Percentiles rank a stretch among this genome's conserved stretches.
Evolutionary conservation across 2,888 invertebrate genomes (phyloP).

Genomic region (Cheilosia urbana): DNA sequence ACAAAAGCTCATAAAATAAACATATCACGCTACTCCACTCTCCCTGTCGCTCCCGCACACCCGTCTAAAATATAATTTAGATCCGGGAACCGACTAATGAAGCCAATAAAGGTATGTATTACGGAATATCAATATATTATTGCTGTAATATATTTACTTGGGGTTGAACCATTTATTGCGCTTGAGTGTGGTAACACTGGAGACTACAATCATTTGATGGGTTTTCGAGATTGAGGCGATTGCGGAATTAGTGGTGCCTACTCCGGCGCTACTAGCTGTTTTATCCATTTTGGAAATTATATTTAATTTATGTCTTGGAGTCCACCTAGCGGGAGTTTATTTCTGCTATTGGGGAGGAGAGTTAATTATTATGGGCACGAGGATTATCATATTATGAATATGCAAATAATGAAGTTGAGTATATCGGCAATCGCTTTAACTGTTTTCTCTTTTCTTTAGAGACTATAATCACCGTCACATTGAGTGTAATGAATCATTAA

Average conservation of each 20-base stretch:
- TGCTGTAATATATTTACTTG: slow-evolving; percentile 59
- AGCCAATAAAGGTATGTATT: slow-evolving; percentile 59
- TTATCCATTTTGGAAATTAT: slow-evolving; percentile 44
- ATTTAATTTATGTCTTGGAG: neutral
- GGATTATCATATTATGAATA: slow-evolving; percentile 32
- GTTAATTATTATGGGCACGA: slow-evolving; percentile 15
- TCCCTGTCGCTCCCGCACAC: neutral
- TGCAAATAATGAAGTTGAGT: slow-evolving; percentile 36
- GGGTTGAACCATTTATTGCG: slow-evolving; percentile 62
- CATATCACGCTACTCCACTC: neutral
- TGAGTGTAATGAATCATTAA: slow-evolving; percentile 17
- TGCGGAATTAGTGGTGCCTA: slow-evolving; percentile 35
- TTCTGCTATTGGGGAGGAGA: neutral
- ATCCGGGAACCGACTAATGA: slow-evolving; percentile 60
- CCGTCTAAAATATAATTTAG: slow-evolving; percentile 62
- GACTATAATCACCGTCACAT: neutral
- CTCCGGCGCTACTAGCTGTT: slow-evolving; percentile 8
- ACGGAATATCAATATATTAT: slow-evolving; percentile 60
- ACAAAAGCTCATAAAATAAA: slow-evolving; percentile 18
- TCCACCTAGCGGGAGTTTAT: slow-evolving; percentile 14
- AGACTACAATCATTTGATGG: slow-evolving; percentile 70
- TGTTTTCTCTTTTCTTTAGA: neutral
- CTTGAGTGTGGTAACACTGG: slow-evolving; percentile 56
- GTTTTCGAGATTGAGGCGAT: slow-evolving; percentile 51
- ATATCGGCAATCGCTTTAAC: slow-evolving; percentile 16